phyloP scores from a whole-genome alignment of 2,888 invertebrate genomes.

The Volucella bombylans region DNA sequence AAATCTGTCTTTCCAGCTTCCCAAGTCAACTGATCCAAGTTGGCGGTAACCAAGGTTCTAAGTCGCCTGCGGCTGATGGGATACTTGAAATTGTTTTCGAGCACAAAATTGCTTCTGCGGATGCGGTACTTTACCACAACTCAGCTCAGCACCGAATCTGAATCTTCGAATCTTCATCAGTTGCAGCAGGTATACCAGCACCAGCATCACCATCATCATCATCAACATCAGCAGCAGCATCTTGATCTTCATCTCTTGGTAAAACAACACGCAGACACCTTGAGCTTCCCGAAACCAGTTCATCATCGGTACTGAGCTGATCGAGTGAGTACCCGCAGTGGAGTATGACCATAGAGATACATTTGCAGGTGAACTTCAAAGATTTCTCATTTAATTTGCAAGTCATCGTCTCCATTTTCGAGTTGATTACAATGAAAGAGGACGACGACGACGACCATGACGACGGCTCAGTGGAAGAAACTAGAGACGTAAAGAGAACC shows the following conservation, averaged over 20 bases:
- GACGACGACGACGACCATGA: conserved; percentile 30
- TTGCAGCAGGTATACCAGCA: conserved; percentile 16
- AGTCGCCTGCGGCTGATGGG: conserved; percentile 57
- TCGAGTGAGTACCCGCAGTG: conserved; percentile 3
- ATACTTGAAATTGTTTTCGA: conserved; percentile 73
- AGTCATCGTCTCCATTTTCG: conserved; percentile 72
- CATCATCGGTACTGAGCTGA: conserved; percentile 72
- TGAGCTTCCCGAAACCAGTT: conserved; percentile 63
- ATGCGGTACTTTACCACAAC: conserved; percentile 61
- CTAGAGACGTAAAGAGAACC: conserved; percentile 4
- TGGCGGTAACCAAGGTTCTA: conserved; percentile 23
- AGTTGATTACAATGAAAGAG: conserved; percentile 71
- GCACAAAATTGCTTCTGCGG: conserved; percentile 74
- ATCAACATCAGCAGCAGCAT: conserved; percentile 19
- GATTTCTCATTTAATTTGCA: conserved; percentile 71
- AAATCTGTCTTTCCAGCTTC: neutral
- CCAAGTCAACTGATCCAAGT: conserved; percentile 3
- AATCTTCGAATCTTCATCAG: conserved; percentile 42
- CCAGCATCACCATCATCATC: conserved; percentile 48
- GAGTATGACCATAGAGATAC: conserved; percentile 41
- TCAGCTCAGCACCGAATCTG: conserved; percentile 38
- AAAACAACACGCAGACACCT: conserved; percentile 45
- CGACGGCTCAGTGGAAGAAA: neutral
- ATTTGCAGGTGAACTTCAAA: conserved; percentile 73
- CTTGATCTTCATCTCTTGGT: conserved; percentile 49